phyloP scores from a whole-genome alignment of 2,113 vertebrate genomes.

The Nymphicus hollandicus region DNA sequence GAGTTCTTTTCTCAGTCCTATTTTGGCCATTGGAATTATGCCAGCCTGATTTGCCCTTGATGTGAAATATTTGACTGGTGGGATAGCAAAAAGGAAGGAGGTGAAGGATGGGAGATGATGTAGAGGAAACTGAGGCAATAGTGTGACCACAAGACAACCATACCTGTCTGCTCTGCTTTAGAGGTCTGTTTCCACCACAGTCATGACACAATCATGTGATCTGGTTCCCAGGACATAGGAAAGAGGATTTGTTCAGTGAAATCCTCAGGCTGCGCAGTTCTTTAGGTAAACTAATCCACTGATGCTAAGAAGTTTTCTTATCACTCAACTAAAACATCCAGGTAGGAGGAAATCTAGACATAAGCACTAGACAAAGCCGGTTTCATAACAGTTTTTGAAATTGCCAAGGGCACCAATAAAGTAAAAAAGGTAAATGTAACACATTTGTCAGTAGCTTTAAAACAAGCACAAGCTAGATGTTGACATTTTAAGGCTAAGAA shows the following conservation, averaged over 20 bases:
- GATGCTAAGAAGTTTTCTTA: background rate
- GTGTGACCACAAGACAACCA: background rate
- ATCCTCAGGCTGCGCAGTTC: background rate
- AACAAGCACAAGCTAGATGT: background rate
- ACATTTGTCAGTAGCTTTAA: background rate
- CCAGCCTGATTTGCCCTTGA: background rate
- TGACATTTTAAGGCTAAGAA: background rate
- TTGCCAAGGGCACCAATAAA: background rate
- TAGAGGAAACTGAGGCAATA: background rate
- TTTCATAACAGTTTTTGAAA: background rate
- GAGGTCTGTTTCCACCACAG: background rate
- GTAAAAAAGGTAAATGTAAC: background rate
- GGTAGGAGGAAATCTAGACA: background rate
- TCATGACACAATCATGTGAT: background rate
- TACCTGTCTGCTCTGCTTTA: background rate
- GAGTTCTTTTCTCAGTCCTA: background rate
- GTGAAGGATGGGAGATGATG: background rate
- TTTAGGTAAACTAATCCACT: background rate
- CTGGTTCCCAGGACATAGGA: background rate
- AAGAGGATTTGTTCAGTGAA: background rate
- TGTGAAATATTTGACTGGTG: background rate
- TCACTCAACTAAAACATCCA: background rate
- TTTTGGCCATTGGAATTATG: background rate
- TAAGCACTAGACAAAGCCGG: background rate
- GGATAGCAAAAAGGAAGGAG: background rate